Conservation (phyloP, 2,797 vertebrate genomes). For the Emydoidea blandingii region DNA sequence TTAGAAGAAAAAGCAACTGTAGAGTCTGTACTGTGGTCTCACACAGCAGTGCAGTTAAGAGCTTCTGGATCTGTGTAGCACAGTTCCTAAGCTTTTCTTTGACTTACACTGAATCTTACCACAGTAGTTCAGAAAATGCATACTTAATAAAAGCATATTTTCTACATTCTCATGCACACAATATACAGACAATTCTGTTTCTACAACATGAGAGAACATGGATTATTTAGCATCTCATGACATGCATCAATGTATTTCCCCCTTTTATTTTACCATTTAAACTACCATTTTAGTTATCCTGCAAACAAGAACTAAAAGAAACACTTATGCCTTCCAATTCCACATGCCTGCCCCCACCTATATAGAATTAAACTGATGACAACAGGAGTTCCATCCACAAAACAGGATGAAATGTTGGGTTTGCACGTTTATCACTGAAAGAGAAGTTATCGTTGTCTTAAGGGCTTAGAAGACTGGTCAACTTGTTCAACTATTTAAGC, state of each 20-base stretch:
- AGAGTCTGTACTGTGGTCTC: neutral
- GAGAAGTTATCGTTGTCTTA: neutral
- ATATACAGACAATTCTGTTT: neutral
- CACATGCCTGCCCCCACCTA: rapidly evolving
- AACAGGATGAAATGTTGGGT: neutral
- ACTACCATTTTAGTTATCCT: neutral
- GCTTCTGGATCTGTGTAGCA: neutral
- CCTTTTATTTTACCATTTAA: neutral
- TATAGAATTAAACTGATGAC: neutral
- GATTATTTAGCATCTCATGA: neutral
- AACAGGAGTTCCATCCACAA: neutral
- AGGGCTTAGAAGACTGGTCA: rapidly evolving
- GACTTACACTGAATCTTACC: neutral
- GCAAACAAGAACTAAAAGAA: neutral
- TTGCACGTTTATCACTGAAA: neutral
- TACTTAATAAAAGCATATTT: neutral
- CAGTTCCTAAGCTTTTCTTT: neutral
- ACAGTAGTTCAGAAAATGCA: neutral
- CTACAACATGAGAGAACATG: neutral
- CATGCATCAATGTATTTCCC: neutral
- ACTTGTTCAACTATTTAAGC: neutral
- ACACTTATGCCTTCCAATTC: rapidly evolving
- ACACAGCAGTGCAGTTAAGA: neutral
- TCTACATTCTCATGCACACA: neutral
- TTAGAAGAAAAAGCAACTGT: neutral